Conservation (phyloP, 1,140 invertebrate genomes). For the Parapsyche elsis region DNA sequence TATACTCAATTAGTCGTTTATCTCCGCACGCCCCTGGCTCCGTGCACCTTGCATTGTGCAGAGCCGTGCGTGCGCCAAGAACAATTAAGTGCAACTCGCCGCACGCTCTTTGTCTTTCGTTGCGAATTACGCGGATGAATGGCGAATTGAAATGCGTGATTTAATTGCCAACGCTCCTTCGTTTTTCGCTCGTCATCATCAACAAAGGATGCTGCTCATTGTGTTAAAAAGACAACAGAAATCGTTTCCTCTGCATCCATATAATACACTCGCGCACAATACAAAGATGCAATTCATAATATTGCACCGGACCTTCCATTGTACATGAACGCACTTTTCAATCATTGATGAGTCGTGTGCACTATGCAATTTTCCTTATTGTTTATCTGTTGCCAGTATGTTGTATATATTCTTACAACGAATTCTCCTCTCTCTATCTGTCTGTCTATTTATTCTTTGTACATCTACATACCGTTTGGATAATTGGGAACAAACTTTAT, state of each 20-base stretch:
- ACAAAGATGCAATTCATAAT: neutral
- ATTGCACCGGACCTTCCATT: slow-evolving; percentile 19
- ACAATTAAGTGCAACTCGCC: slow-evolving; percentile 22
- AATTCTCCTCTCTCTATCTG: no score
- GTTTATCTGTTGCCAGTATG: no score
- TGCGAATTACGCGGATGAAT: slow-evolving; percentile 24
- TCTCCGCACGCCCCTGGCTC: neutral
- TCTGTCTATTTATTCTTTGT: no score
- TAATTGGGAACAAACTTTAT: no score
- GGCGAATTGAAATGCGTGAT: slow-evolving; percentile 25
- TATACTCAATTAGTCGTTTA: neutral
- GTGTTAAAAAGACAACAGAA: slow-evolving; percentile 13
- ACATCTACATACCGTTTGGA: no score
- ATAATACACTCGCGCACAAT: neutral
- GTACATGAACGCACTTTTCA: neutral
- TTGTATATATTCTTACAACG: no score
- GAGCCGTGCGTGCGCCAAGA: neutral
- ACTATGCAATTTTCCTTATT: no score
- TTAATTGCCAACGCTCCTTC: slow-evolving; percentile 22
- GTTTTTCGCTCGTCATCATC: slow-evolving; percentile 6
- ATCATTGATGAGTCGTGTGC: neutral
- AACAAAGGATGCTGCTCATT: neutral
- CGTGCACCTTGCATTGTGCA: slow-evolving; percentile 1
- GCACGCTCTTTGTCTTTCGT: slow-evolving; percentile 7
- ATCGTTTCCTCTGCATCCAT: neutral